Evolutionary conservation across 2,113 vertebrate genomes (phyloP).

Genomic region (Salvelinus namaycush): DNA sequence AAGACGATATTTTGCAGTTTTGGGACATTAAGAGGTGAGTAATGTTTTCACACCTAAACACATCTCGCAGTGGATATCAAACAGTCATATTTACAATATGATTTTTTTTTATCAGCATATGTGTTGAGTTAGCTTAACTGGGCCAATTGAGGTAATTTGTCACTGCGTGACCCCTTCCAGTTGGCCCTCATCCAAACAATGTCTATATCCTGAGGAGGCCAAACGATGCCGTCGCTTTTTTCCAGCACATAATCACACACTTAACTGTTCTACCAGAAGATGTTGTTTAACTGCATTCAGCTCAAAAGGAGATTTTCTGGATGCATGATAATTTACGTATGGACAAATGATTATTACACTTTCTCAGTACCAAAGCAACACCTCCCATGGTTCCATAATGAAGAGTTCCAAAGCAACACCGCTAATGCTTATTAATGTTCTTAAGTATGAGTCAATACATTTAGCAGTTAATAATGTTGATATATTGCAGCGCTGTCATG

Average conservation of each 20-base stretch:
- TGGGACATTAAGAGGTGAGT: conserved; percentile 32
- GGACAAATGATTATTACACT: too few relatives aligned
- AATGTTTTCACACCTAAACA: conserved; percentile 46
- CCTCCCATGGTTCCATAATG: too few relatives aligned
- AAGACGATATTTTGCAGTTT: conserved; percentile 13
- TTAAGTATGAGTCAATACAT: too few relatives aligned
- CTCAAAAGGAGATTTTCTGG: not conserved
- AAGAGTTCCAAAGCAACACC: too few relatives aligned
- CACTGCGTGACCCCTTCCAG: conserved; percentile 33
- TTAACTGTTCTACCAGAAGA: conserved; percentile 23
- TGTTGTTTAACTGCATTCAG: not conserved
- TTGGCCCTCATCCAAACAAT: conserved; percentile 21
- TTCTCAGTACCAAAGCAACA: too few relatives aligned
- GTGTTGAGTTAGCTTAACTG: conserved; percentile 14
- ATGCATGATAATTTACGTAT: too few relatives aligned
- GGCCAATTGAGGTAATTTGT: conserved; percentile 38
- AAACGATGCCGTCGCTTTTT: conserved; percentile 23
- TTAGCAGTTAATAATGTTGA: not conserved
- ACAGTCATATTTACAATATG: conserved; percentile 15
- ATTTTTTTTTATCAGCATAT: conserved; percentile 40
- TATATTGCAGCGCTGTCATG: not conserved
- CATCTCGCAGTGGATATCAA: not conserved
- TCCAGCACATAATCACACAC: conserved; percentile 25
- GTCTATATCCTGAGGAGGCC: conserved; percentile 36
- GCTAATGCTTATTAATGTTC: too few relatives aligned